phyloP scores from a whole-genome alignment of 2,888 invertebrate genomes.

The Elgonia sp. region DNA sequence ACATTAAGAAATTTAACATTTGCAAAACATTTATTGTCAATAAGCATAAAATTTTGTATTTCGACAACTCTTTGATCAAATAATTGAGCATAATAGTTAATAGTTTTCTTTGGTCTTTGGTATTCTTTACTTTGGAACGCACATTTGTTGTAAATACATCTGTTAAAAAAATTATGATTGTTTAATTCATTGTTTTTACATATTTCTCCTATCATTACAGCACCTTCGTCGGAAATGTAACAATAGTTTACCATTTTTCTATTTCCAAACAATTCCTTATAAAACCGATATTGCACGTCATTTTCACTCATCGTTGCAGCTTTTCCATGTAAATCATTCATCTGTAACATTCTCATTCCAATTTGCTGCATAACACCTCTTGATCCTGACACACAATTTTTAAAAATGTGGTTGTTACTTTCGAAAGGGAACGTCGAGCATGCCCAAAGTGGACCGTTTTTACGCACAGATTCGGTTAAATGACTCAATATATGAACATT shows the following conservation, averaged over 20 bases:
- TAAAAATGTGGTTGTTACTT: conserved; percentile 34
- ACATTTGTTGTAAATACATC: conserved; percentile 23
- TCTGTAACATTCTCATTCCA: conserved; percentile 23
- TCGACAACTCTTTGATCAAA: conserved; percentile 17
- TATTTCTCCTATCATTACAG: conserved; percentile 16
- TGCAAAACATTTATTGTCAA: conserved; percentile 25
- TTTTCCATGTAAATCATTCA: conserved; percentile 32
- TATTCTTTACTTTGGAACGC: conserved; percentile 20
- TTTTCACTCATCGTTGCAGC: conserved; percentile 5
- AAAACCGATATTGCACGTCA: conserved; percentile 9
- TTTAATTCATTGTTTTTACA: not conserved
- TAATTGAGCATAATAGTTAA: conserved; percentile 25
- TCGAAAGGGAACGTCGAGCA: conserved; percentile 52
- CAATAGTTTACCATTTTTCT: not conserved
- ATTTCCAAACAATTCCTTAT: conserved; percentile 15
- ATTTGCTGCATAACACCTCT: conserved; percentile 47
- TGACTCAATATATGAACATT: conserved; percentile 52
- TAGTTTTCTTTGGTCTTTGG: conserved; percentile 26
- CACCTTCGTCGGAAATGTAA: conserved; percentile 2
- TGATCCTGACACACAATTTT: conserved; percentile 25
- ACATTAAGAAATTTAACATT: conserved; percentile 30
- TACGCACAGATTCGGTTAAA: not conserved
- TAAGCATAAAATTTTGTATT: conserved; percentile 29
- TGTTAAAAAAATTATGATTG: not conserved
- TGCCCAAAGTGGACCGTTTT: conserved; percentile 42